Evolutionary conservation across 2,888 invertebrate genomes (phyloP).

Genomic region (Drosophila engyochracea): DNA sequence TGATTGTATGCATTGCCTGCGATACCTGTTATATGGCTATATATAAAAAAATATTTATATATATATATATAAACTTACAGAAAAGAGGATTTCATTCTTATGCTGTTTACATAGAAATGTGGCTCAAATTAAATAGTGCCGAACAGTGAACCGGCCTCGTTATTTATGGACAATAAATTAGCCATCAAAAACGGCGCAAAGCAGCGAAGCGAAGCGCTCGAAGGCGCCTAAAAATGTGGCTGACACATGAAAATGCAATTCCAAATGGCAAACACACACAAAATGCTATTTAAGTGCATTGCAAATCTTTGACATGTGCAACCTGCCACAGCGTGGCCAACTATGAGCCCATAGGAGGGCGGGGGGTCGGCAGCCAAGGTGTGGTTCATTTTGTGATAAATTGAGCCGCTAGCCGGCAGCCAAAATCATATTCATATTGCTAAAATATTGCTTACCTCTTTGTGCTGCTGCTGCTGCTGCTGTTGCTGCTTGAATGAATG

Average conservation of each 20-base stretch:
- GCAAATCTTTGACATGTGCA: slow-evolving; percentile 68
- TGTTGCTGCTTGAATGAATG: slow-evolving; percentile 35
- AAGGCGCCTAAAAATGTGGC: slow-evolving; percentile 71
- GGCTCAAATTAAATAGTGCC: slow-evolving; percentile 49
- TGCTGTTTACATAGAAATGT: slow-evolving; percentile 50
- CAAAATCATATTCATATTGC: slow-evolving; percentile 78
- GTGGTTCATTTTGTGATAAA: slow-evolving; percentile 67
- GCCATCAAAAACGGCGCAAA: slow-evolving; percentile 47
- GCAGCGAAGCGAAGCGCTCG: slow-evolving; percentile 38
- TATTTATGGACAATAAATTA: slow-evolving; percentile 53
- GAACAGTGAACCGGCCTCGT: slow-evolving; percentile 24
- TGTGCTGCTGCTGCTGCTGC: slow-evolving; percentile 3
- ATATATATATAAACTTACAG: neutral
- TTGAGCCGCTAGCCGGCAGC: slow-evolving; percentile 75
- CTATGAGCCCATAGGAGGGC: neutral
- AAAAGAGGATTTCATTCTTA: slow-evolving; percentile 39
- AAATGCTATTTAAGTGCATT: slow-evolving; percentile 74
- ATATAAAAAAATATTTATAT: slow-evolving; percentile 1
- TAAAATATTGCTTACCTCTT: slow-evolving; percentile 67
- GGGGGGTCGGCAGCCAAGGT: slow-evolving; percentile 3
- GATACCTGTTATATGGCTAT: slow-evolving; percentile 23
- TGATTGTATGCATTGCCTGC: slow-evolving; percentile 36
- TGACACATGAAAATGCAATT: slow-evolving; percentile 83
- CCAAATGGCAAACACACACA: slow-evolving; percentile 50
- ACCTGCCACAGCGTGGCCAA: slow-evolving; percentile 27